Percentiles rank a stretch among this genome's conserved stretches.
phyloP scores from a whole-genome alignment of 2,888 invertebrate genomes.

The Diadegma fenestrale region DNA sequence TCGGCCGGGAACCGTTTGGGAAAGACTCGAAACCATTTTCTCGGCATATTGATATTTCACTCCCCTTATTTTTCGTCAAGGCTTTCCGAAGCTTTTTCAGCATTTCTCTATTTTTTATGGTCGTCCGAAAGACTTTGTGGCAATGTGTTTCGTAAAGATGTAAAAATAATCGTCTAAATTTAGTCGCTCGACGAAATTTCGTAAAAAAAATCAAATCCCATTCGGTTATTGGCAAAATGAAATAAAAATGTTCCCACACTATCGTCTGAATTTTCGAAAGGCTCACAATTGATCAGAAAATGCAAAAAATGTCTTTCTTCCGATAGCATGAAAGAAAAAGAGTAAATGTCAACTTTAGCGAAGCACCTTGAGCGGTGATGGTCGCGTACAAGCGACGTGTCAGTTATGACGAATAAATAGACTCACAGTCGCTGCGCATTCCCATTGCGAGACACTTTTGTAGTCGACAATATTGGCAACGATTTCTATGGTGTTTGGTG shows the following conservation, averaged over 20 bases:
- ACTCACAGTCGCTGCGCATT: slow-evolving; percentile 99
- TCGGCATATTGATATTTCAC: background rate
- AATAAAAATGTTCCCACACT: no score
- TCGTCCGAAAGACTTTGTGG: no score
- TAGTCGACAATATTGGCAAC: slow-evolving; percentile 99
- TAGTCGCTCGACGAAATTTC: no score
- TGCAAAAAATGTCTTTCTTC: no score
- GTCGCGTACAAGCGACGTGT: background rate
- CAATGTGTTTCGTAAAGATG: no score
- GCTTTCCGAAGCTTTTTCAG: background rate
- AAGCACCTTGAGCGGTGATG: no score
- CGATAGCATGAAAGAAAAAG: background rate
- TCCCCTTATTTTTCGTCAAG: background rate
- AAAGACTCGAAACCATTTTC: slow-evolving; percentile 19
- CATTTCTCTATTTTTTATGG: background rate
- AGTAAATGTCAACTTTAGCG: background rate
- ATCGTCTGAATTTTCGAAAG: no score
- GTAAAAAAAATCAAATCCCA: no score
- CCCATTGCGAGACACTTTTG: slow-evolving; percentile 99
- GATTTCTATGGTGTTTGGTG: slow-evolving; percentile 98
- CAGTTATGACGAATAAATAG: slow-evolving; percentile 62
- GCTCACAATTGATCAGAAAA: no score
- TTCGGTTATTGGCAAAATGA: no score
- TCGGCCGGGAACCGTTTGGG: slow-evolving; percentile 35
- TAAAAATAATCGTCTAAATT: no score